Percentiles rank a stretch among this genome's conserved stretches.
These are phyloP conservation scores for Linnaemya tessellans DNA, from an alignment of 2,888 invertebrate species.

Conservation along the genomic window DNA sequence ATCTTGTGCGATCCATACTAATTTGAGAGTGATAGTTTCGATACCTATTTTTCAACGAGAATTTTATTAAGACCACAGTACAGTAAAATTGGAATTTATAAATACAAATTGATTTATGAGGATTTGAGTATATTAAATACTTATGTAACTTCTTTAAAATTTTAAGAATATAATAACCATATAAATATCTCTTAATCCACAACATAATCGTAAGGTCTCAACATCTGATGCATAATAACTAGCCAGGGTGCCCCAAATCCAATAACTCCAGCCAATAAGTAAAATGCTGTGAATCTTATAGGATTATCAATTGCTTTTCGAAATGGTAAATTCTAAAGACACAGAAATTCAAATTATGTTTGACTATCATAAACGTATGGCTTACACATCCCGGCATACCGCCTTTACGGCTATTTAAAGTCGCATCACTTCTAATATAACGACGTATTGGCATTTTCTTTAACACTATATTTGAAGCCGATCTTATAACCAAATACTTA, in stretches of 20 bases:
- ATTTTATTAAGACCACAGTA: too few species aligned
- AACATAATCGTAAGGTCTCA: slow-evolving; percentile 65
- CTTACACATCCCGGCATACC: slow-evolving; percentile 78
- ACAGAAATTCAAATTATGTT: not conserved
- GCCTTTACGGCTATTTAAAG: slow-evolving; percentile 38
- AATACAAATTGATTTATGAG: too few species aligned
- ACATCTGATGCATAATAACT: slow-evolving; percentile 72
- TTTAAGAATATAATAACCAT: not conserved
- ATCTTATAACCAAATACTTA: slow-evolving; percentile 20
- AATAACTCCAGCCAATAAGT: slow-evolving; percentile 72
- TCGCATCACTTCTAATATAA: not conserved
- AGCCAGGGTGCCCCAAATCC: slow-evolving; percentile 78
- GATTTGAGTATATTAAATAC: too few species aligned
- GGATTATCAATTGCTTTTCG: slow-evolving; percentile 75
- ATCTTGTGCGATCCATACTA: too few species aligned
- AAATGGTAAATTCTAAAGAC: slow-evolving; percentile 73
- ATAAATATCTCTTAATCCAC: slow-evolving; percentile 23
- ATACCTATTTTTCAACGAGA: too few species aligned
- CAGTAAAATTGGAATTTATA: too few species aligned
- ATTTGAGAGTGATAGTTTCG: too few species aligned
- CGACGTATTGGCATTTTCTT: slow-evolving; percentile 6
- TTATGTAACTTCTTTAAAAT: too few species aligned
- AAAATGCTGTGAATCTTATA: slow-evolving; percentile 76
- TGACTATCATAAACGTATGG: not conserved
- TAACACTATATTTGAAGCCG: not conserved